Conservation (phyloP, 2,113 vertebrate genomes). For the Rhadina sibilatrix region DNA sequence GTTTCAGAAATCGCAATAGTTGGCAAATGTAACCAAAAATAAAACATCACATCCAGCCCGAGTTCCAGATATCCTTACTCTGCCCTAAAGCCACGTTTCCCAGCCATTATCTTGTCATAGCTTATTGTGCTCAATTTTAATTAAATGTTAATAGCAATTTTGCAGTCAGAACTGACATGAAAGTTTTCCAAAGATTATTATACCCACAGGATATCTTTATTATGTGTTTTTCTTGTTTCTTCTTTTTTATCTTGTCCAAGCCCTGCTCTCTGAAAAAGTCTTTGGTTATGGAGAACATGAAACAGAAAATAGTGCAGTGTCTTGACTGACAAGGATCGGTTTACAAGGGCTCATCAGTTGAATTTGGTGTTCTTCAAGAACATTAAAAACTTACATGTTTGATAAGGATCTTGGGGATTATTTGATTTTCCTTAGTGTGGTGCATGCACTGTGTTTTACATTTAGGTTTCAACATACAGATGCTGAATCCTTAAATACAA, state of each 20-base stretch:
- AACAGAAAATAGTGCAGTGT: background rate
- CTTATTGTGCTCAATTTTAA: slow-evolving; percentile 67
- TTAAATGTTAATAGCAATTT: slow-evolving; percentile 58
- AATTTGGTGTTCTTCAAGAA: background rate
- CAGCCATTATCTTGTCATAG: slow-evolving; percentile 45
- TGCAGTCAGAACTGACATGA: slow-evolving; percentile 47
- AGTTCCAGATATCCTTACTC: background rate
- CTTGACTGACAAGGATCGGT: background rate
- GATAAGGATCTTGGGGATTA: background rate
- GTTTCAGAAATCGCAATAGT: background rate
- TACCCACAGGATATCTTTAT: slow-evolving; percentile 51
- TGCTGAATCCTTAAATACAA: background rate
- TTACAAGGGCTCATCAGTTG: background rate
- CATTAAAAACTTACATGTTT: background rate
- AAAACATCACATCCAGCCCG: background rate
- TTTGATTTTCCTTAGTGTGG: background rate
- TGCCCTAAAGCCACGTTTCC: slow-evolving; percentile 1
- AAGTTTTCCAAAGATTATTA: slow-evolving; percentile 34
- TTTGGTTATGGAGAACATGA: slow-evolving; percentile 16
- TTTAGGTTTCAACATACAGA: background rate
- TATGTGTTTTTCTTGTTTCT: background rate
- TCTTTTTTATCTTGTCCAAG: slow-evolving; percentile 1
- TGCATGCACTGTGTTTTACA: background rate
- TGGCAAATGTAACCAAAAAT: slow-evolving; percentile 11
- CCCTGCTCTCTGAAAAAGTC: slow-evolving; percentile 20